Conservation (phyloP, 2,797 vertebrate species). For the Sylvia borin region DNA sequence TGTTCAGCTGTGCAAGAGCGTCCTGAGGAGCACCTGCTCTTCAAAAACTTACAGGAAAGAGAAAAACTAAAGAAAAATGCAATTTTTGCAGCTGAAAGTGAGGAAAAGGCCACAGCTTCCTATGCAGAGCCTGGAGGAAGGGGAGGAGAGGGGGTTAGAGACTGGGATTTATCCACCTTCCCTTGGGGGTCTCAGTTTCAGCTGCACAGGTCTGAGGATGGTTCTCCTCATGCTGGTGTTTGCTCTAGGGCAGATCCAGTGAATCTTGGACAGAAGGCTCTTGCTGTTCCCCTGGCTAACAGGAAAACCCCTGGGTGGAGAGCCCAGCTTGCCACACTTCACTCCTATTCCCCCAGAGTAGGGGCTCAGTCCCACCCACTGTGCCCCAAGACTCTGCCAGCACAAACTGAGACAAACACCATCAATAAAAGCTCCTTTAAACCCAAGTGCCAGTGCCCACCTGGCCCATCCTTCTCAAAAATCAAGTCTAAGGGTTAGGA, state of each 20-base stretch:
- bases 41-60: not conserved
- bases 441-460: not conserved
- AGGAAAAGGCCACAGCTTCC: not conserved
- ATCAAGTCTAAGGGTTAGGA: rapidly evolving
- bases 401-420: not conserved
- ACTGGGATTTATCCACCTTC: not conserved
- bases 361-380: not conserved
- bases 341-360: not conserved
- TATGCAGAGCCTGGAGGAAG: not conserved
- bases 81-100: not conserved
- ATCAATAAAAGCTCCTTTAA: not conserved
- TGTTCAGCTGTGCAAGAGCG: not conserved
- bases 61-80: not conserved
- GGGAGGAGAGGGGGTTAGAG: not conserved
- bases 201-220: not conserved
- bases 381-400: not conserved
- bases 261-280: not conserved
- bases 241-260: not conserved
- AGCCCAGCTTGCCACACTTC: not conserved
- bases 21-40: not conserved
- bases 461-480: not conserved
- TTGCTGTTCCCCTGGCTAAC: not conserved
- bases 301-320: rapidly evolving
- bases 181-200: not conserved
- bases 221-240: not conserved